These are phyloP conservation scores for Dolichallabes microphthalmus DNA, from an alignment of 2,113 vertebrate species.

Conservation along the genomic window DNA sequence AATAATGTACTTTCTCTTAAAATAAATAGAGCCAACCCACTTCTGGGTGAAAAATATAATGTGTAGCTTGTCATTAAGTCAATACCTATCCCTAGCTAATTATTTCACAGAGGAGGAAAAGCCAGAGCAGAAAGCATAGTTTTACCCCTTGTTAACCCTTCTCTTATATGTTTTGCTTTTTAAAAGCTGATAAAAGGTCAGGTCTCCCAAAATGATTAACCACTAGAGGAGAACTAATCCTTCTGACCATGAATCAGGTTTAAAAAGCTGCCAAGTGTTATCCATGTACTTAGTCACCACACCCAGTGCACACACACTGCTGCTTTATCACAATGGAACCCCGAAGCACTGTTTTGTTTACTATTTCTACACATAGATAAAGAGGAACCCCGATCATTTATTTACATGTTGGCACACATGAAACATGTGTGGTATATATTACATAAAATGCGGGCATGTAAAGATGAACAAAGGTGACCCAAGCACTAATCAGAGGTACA, in stretches of 20 bases:
- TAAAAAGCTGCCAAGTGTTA: conserved; percentile 20
- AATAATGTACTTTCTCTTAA: not conserved
- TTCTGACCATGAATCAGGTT: conserved; percentile 33
- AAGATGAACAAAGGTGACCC: conserved; percentile 22
- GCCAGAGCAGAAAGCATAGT: not conserved
- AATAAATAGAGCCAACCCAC: not conserved
- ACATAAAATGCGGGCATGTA: not conserved
- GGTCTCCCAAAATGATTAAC: conserved; percentile 4
- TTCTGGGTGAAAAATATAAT: not conserved
- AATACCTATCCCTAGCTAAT: conserved; percentile 22
- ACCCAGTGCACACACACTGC: conserved; percentile 21
- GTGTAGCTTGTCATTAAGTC: not conserved
- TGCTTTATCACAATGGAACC: conserved; percentile 31
- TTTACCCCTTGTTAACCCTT: not conserved
- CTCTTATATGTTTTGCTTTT: not conserved
- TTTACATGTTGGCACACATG: conserved; percentile 28
- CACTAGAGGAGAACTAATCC: not conserved
- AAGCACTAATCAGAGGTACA: conserved; percentile 28
- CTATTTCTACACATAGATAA: conserved; percentile 12
- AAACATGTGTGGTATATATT: not conserved
- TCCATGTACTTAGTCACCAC: conserved; percentile 26
- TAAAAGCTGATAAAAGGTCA: conserved; percentile 36
- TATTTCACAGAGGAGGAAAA: not conserved
- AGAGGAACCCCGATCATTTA: not conserved
- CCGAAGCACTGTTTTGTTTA: conserved; percentile 26